Percentiles rank a stretch among this genome's conserved stretches.
Conservation (phyloP, 1,140 invertebrate species). For the Ctenoplectra terminalis region DNA sequence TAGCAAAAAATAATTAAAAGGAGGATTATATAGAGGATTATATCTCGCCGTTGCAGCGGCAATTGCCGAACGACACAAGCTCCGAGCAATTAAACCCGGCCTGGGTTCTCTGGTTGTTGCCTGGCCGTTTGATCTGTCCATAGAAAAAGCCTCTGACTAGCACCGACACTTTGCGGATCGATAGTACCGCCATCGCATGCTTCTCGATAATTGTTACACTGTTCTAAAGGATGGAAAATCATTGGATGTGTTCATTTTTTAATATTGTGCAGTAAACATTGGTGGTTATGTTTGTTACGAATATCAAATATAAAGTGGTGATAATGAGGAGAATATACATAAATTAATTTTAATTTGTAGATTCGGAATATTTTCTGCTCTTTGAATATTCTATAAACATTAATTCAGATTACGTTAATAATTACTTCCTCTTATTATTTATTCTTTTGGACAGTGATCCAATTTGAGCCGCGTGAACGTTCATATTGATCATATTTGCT, state of each 20-base stretch:
- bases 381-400: too few relatives aligned
- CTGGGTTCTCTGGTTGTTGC: slow-evolving; percentile 9
- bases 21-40: slow-evolving; percentile 50
- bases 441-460: too few relatives aligned
- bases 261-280: background rate
- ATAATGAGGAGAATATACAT: too few relatives aligned
- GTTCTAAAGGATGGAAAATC: slow-evolving; percentile 29
- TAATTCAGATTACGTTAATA: too few relatives aligned
- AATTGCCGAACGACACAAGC: slow-evolving; percentile 23
- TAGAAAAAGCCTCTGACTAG: slow-evolving; percentile 36
- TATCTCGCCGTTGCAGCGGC: slow-evolving; percentile 21
- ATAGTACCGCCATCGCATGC: slow-evolving; percentile 34
- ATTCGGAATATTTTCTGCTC: too few relatives aligned
- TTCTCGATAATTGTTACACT: slow-evolving; percentile 56
- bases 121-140: slow-evolving; percentile 36
- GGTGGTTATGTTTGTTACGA: too few relatives aligned
- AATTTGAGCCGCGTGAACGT: too few relatives aligned
- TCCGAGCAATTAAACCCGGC: slow-evolving; percentile 38
- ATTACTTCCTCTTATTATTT: too few relatives aligned
- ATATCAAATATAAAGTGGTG: too few relatives aligned
- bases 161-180: slow-evolving; percentile 54
- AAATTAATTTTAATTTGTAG: too few relatives aligned
- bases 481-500: too few relatives aligned
- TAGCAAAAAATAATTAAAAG: slow-evolving; percentile 48
- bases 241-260: background rate